Evolutionary conservation across 2,888 invertebrate genomes (phyloP).

Genomic region (Cremastinae sp.): DNA sequence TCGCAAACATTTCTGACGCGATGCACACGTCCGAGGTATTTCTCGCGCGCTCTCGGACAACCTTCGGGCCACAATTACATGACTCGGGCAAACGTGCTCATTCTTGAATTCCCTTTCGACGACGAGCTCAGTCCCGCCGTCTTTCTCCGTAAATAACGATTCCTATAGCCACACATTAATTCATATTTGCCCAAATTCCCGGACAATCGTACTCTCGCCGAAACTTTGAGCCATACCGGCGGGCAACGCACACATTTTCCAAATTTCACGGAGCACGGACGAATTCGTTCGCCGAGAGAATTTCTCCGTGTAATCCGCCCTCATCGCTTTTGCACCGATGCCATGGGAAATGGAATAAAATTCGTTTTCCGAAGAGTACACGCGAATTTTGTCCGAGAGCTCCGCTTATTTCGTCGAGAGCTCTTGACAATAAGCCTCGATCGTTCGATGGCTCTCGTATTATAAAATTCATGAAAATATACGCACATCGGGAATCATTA

Average conservation of each 20-base stretch:
- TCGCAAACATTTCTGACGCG: constrained; percentile 34
- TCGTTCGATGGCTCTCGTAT: constrained; percentile 25
- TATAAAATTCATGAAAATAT: constrained; percentile 12
- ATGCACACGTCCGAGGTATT: constrained; percentile 61
- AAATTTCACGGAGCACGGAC: constrained; percentile 31
- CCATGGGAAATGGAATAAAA: constrained; percentile 52
- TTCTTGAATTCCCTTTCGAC: constrained; percentile 48
- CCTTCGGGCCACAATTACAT: constrained; percentile 68
- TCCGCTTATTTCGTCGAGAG: constrained; percentile 42
- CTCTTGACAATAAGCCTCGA: constrained; percentile 36
- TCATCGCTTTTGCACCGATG: too few relatives aligned
- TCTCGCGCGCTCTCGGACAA: constrained; percentile 57
- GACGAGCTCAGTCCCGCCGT: background rate
- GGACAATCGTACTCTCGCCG: constrained; percentile 61
- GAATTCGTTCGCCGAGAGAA: constrained; percentile 36
- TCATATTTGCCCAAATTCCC: constrained; percentile 65
- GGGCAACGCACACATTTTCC: constrained; percentile 20
- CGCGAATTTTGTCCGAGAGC: constrained; percentile 50
- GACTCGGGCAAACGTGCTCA: constrained; percentile 65
- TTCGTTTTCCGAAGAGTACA: constrained; percentile 32
- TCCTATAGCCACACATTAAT: background rate
- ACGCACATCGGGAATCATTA: constrained; percentile 68
- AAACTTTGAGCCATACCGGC: background rate
- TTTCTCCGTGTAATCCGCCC: constrained; percentile 54
- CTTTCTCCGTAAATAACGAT: background rate